phyloP scores from a whole-genome alignment of 1,140 invertebrate genomes.

The Sipha flava region DNA sequence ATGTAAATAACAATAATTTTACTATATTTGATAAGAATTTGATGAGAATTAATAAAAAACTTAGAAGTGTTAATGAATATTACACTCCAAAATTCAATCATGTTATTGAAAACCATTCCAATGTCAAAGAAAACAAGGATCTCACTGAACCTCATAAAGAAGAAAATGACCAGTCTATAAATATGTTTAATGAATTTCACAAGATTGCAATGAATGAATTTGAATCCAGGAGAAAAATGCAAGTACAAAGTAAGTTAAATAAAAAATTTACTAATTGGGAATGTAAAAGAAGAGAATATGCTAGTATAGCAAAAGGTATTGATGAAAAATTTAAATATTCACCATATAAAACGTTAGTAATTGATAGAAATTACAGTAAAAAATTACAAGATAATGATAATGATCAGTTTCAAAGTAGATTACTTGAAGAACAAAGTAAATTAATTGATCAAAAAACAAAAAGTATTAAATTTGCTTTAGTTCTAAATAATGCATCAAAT shows the following conservation, averaged over 20 bases:
- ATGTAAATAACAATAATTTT: not conserved
- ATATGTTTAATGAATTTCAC: not conserved
- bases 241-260: not conserved
- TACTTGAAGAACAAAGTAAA: not conserved
- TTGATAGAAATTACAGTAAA: not conserved
- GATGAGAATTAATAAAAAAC: not conserved
- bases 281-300: not conserved
- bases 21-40: not conserved
- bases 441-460: not conserved
- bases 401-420: not conserved
- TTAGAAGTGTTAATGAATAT: not conserved
- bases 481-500: not conserved
- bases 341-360: not conserved
- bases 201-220: not conserved
- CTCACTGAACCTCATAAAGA: not conserved
- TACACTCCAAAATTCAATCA: not conserved
- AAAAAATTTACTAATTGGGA: not conserved
- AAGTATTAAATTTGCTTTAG: not conserved
- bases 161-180: not conserved
- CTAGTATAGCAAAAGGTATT: not conserved
- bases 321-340: not conserved
- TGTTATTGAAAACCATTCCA: not conserved
- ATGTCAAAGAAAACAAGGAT: not conserved
- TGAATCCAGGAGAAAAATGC: not conserved
- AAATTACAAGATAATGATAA: not conserved